Evolutionary conservation across 1,140 invertebrate genomes (phyloP).

Genomic region (Habropoda laboriosa): DNA sequence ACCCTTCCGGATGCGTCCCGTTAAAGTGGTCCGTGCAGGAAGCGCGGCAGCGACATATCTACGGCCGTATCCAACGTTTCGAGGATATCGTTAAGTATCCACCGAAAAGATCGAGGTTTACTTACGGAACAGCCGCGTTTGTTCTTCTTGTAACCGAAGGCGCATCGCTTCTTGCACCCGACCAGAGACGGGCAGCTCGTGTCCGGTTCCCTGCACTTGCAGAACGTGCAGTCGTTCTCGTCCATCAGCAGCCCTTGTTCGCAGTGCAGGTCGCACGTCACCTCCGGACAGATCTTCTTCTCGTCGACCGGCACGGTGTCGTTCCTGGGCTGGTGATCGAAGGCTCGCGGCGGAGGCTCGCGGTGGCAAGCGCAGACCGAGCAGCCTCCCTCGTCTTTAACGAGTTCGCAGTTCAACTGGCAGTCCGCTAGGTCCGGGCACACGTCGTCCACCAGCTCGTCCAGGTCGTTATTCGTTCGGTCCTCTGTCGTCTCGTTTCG

Average conservation of each 20-base stretch:
- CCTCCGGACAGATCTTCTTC: constrained; percentile 70
- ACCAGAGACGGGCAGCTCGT: constrained; percentile 64
- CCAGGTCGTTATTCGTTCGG: neutral
- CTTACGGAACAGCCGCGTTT: constrained; percentile 75
- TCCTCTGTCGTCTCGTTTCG: too few relatives aligned
- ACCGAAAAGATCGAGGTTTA: neutral
- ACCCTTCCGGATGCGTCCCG: constrained; percentile 72
- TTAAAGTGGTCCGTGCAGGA: constrained; percentile 74
- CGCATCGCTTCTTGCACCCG: constrained; percentile 74
- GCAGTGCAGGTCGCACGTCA: constrained; percentile 75
- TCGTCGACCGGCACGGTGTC: constrained; percentile 30
- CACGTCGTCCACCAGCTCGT: constrained; percentile 48
- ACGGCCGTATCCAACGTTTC: neutral
- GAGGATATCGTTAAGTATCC: neutral
- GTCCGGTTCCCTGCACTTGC: constrained; percentile 70
- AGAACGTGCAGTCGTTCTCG: constrained; percentile 75
- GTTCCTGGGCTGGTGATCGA: constrained; percentile 28
- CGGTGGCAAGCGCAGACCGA: constrained; percentile 70
- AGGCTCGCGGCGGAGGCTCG: constrained; percentile 21
- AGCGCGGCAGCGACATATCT: constrained; percentile 76
- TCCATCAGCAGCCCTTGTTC: constrained; percentile 73
- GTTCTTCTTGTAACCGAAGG: constrained; percentile 73
- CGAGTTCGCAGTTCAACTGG: constrained; percentile 65
- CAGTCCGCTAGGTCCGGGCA: constrained; percentile 70
- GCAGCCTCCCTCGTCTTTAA: constrained; percentile 70